Base-by-base conservation (phyloP, 2,113 vertebrate species). In the Sialia sialis region DNA sequence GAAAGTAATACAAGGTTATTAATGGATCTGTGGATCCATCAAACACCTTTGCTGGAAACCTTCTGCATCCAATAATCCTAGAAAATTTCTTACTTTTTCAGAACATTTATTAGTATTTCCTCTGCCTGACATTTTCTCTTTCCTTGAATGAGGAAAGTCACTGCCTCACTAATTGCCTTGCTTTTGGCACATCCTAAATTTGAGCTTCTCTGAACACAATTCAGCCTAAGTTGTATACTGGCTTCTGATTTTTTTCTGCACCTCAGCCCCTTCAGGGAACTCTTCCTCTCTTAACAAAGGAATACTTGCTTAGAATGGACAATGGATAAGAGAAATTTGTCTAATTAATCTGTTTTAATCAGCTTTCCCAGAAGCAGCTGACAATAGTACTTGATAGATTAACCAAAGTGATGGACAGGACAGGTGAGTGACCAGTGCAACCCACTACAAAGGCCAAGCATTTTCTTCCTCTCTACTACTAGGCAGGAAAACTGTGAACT, bases 261-360 rank as follows among this genome's bases (percentile, higher is more conserved):
- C 16, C 8, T 77, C 13, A 46, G 25, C 11, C 23, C n/a, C 67
- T 79, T 62, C 36, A 90, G 55, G 55, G 89, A 73, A 67, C 9
- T 52, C 25, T 15, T 88, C 7, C 21, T 74, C n/a, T 52, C 20
- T 88, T 70, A 83, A 85, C 11, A 83, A 66, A 85, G 10, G 80
- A 87, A 80, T 77, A 52, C 48, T 80, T 73, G 30, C 49, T 90
- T 84, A 76, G 36, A 89, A 49, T 44, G 55, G 52, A 68, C 52
- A 75, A 55, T 49, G 48, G 41, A 23, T 74, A 72, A 78, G 51
- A 90, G 59, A 96, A 90, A 87, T 10, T 63, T 84, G 48, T 70
- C 70, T 63, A 73, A 80, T 52, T 94, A 91, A 89, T 93, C 88
- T 58, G 17, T 75, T 87, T 93, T 95, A 94, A 94, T 88, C 84